These are phyloP conservation scores for Cydia amplana DNA, from an alignment of 1,140 invertebrate species.

Conservation along the genomic window DNA sequence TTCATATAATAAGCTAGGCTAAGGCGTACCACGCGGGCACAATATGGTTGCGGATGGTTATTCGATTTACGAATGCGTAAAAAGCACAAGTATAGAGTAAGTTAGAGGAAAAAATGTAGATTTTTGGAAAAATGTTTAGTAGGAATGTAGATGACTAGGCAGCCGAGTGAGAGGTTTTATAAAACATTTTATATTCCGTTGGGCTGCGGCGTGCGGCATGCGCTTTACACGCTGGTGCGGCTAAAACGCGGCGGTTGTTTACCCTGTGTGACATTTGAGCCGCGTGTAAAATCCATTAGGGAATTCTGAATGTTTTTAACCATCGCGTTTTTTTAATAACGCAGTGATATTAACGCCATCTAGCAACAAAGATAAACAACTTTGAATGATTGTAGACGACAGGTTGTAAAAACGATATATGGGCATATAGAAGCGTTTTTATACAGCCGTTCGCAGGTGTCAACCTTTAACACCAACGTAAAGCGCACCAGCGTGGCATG, in stretches of 20 bases:
- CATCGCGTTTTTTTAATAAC: too few species aligned
- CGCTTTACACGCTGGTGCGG: neutral
- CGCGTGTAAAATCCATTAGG: too few species aligned
- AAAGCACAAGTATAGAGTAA: conserved; percentile 65
- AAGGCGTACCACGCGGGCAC: conserved; percentile 64
- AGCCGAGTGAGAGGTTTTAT: conserved; percentile 67
- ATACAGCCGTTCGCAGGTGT: too few species aligned
- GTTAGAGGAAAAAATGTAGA: conserved; percentile 72
- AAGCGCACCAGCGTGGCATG: neutral
- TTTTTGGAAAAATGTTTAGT: conserved; percentile 77
- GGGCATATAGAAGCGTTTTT: too few species aligned
- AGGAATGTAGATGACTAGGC: conserved; percentile 60
- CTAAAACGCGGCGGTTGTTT: neutral
- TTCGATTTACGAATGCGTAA: conserved; percentile 56
- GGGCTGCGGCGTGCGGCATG: conserved; percentile 49
- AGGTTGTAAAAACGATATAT: too few species aligned
- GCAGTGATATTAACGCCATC: too few species aligned
- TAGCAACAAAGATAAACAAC: too few species aligned
- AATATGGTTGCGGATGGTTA: conserved; percentile 51
- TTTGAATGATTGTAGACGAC: too few species aligned
- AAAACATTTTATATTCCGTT: conserved; percentile 65
- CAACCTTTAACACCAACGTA: neutral
- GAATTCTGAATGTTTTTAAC: too few species aligned
- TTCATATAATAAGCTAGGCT: conserved; percentile 43
- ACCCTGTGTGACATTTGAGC: neutral